Conservation (phyloP, 1,140 invertebrate species). For the Nasonia giraulti region DNA sequence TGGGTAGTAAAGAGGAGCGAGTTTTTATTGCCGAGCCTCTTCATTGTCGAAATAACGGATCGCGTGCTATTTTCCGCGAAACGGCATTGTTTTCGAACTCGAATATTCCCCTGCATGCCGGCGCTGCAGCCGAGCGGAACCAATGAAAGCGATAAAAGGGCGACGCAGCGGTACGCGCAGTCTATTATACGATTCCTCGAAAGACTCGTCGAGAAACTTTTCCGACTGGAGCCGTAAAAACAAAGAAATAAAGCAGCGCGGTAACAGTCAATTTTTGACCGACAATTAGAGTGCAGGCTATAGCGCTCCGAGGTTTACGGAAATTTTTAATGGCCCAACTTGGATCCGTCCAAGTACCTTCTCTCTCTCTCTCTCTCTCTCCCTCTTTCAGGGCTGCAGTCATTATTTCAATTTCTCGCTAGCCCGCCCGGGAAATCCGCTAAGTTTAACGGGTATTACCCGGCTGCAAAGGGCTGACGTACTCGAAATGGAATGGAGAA, state of each 20-base stretch:
- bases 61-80: not conserved
- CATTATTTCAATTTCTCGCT: not conserved
- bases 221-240: not conserved
- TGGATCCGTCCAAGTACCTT: not conserved
- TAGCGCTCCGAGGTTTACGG: not conserved
- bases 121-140: no score
- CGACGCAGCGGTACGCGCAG: no score
- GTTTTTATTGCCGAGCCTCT: not conserved
- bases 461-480: no score
- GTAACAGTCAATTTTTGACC: constrained; percentile 24
- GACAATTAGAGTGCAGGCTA: constrained; percentile 11
- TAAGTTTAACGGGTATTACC: not conserved
- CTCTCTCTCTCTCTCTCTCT: no score
- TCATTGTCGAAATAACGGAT: not conserved
- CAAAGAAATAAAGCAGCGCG: not conserved
- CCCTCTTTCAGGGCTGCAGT: no score
- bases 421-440: not conserved
- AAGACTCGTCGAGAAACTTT: not conserved
- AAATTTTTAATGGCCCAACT: constrained; percentile 6
- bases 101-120: not conserved
- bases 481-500: no score
- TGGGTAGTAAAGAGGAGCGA: not conserved
- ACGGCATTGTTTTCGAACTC: not conserved
- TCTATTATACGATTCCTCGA: not conserved
- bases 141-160: no score